Evolutionary conservation across 2,797 vertebrate species (phyloP).

Genomic region (Oreortyx pictus): DNA sequence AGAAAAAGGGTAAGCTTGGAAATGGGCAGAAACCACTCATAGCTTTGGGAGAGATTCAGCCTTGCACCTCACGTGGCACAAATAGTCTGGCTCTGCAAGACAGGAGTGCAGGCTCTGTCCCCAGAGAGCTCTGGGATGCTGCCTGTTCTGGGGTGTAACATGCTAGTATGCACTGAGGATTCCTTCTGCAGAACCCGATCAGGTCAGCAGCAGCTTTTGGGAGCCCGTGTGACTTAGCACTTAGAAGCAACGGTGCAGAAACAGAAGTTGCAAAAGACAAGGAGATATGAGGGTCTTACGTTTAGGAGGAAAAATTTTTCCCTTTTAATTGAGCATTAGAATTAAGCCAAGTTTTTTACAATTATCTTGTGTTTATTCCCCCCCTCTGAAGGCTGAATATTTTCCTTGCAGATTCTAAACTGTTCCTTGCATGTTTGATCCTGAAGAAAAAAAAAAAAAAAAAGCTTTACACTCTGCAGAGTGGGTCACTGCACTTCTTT

Average conservation of each 20-base stretch:
- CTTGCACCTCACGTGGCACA: not conserved
- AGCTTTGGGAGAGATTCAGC: not conserved
- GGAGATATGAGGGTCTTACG: too few relatives aligned
- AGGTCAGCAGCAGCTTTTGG: too few relatives aligned
- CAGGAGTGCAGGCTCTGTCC: not conserved
- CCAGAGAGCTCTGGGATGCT: rapidly evolving
- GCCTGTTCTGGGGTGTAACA: not conserved
- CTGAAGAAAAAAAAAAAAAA: not conserved
- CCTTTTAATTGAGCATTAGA: not conserved
- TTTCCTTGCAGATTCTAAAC: not conserved
- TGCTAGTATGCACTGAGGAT: not conserved
- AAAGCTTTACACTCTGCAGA: rapidly evolving
- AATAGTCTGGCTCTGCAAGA: not conserved
- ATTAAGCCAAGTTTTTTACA: not conserved
- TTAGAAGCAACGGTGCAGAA: not conserved
- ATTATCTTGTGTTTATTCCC: too few relatives aligned
- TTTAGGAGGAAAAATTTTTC: not conserved
- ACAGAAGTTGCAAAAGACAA: rapidly evolving
- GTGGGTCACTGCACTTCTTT: too few relatives aligned
- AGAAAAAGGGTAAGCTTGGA: too few relatives aligned
- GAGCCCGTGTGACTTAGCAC: not conserved
- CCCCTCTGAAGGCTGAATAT: not conserved
- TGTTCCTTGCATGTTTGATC: not conserved
- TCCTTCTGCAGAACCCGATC: not conserved
- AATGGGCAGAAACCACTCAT: not conserved